Conservation (phyloP, 1,140 invertebrate genomes). For the Proctacanthus coquilletti region DNA sequence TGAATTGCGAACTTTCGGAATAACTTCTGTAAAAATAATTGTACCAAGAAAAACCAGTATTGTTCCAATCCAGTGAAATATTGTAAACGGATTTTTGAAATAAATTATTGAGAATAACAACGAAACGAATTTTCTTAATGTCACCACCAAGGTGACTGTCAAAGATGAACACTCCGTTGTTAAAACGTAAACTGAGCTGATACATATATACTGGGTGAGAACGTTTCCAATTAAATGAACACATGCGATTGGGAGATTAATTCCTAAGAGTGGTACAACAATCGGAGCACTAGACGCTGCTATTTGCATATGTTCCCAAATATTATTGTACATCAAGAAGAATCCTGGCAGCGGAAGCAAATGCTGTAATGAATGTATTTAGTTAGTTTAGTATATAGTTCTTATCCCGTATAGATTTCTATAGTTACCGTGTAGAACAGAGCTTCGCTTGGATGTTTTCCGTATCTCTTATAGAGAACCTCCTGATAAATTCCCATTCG, state of each 20-base stretch:
- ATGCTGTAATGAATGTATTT: conserved; percentile 46
- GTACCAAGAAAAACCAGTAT: conserved; percentile 84
- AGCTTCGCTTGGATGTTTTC: conserved; percentile 90
- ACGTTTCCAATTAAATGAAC: conserved; percentile 74
- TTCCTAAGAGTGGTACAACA: conserved; percentile 31
- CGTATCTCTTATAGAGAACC: conserved; percentile 65
- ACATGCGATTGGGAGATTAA: conserved; percentile 55
- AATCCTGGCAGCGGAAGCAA: conserved; percentile 78
- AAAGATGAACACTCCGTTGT: conserved; percentile 88
- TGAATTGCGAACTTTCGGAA: conserved; percentile 14
- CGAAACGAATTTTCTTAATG: conserved; percentile 88
- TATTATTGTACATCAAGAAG: conserved; percentile 53
- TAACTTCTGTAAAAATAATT: conserved; percentile 75
- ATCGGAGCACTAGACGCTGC: conserved; percentile 40
- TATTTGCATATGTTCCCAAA: conserved; percentile 52
- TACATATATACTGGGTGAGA: conserved; percentile 89
- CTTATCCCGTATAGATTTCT: too few species aligned
- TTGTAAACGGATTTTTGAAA: conserved; percentile 88
- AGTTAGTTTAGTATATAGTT: conserved; percentile 3
- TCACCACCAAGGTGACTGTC: conserved; percentile 91
- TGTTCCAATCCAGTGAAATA: conserved; percentile 86
- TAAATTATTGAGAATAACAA: conserved; percentile 91
- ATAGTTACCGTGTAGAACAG: conserved; percentile 75
- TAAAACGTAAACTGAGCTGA: conserved; percentile 83
- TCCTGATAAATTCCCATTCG: conserved; percentile 96